Percentiles rank a stretch among this genome's conserved stretches.
phyloP scores from a whole-genome alignment of 1,140 invertebrate genomes.

The Euura saliciscinereae region DNA sequence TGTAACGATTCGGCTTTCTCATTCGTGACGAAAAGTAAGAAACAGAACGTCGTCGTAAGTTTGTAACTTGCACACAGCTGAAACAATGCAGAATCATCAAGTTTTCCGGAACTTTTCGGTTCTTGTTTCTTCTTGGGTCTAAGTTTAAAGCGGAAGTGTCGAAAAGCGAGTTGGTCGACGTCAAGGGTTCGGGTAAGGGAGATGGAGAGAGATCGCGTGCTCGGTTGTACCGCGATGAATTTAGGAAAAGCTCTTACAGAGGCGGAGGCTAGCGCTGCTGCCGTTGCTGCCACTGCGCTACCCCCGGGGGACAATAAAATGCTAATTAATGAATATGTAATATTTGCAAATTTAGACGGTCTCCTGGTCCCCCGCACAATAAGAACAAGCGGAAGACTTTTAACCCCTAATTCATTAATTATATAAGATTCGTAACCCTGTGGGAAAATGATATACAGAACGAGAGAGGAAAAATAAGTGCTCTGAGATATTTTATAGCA shows the following conservation, averaged over 20 bases:
- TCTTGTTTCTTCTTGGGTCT: neutral
- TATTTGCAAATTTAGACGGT: neutral
- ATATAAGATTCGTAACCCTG: too few species aligned
- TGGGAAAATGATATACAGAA: too few species aligned
- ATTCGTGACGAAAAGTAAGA: too few species aligned
- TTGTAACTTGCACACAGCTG: neutral
- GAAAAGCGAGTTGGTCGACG: neutral
- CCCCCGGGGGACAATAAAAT: neutral
- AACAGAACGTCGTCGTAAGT: too few species aligned
- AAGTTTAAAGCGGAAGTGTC: slow-evolving; percentile 2
- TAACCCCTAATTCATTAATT: too few species aligned
- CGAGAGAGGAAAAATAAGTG: too few species aligned
- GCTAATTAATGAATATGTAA: slow-evolving; percentile 4
- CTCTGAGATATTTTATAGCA: too few species aligned
- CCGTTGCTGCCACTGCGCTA: too few species aligned
- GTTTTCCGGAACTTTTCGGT: neutral
- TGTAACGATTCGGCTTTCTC: too few species aligned
- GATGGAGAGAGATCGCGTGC: neutral
- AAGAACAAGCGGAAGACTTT: too few species aligned
- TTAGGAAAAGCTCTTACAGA: neutral
- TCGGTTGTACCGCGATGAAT: neutral
- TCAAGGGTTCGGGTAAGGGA: neutral
- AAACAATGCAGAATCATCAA: slow-evolving; percentile 3
- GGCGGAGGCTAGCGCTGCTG: neutral
- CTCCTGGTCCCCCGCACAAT: too few species aligned